These are phyloP conservation scores for Cinclus cinclus DNA, from an alignment of 2,113 vertebrate species.

Conservation along the genomic window DNA sequence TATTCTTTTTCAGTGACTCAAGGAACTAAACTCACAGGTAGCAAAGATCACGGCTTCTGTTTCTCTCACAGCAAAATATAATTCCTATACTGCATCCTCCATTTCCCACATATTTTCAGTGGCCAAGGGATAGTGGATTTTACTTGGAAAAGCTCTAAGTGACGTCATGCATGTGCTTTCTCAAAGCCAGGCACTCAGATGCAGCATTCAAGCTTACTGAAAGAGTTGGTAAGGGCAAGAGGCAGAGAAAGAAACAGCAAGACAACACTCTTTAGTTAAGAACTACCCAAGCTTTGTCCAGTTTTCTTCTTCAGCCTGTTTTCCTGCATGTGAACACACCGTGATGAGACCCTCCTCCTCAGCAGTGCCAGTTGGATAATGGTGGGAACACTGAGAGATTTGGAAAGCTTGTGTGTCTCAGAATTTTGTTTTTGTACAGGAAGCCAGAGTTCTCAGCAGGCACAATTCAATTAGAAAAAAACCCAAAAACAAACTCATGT, in stretches of 20 bases:
- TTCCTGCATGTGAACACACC: neutral
- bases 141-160: neutral
- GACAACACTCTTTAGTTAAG: neutral
- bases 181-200: neutral
- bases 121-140: neutral
- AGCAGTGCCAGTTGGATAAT: neutral
- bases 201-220: neutral
- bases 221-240: neutral
- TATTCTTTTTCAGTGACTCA: neutral
- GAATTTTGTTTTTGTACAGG: neutral
- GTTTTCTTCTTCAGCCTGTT: neutral
- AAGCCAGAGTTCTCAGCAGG: neutral
- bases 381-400: neutral
- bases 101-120: rapidly evolving
- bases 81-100: neutral
- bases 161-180: neutral
- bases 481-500: neutral
- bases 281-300: neutral
- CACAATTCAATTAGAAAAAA: neutral
- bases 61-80: neutral
- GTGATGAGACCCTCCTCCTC: neutral
- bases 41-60: neutral
- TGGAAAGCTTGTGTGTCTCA: neutral
- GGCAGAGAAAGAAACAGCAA: neutral
- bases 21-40: neutral